These are phyloP conservation scores for Solenopsis fugax DNA, from an alignment of 1,140 invertebrate genomes.

Conservation along the genomic window DNA sequence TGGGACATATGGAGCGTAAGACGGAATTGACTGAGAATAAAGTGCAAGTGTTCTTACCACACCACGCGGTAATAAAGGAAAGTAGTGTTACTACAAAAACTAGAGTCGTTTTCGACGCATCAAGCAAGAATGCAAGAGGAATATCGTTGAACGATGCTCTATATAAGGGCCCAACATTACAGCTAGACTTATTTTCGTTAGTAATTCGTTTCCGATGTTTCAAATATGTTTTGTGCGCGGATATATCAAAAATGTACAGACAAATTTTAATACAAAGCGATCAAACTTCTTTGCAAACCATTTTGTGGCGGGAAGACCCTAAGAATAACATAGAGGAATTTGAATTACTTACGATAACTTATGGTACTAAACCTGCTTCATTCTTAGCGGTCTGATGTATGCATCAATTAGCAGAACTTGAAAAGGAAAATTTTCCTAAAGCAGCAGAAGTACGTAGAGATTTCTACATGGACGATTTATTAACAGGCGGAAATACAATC, in stretches of 20 bases:
- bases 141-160: background rate
- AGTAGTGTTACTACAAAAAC: background rate
- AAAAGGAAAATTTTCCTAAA: background rate
- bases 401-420: too few relatives aligned
- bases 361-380: background rate
- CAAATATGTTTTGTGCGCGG: background rate
- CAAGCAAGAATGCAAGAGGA: background rate
- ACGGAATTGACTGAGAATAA: fast-evolving
- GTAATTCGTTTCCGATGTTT: background rate
- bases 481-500: background rate
- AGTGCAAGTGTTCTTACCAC: background rate
- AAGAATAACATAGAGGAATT: background rate
- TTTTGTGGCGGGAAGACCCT: background rate
- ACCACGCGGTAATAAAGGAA: background rate
- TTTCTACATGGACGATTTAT: background rate
- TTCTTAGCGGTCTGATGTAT: background rate
- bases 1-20: background rate
- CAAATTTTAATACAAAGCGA: background rate
- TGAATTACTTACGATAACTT: background rate
- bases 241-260: background rate
- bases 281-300: background rate
- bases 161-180: background rate
- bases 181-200: background rate
- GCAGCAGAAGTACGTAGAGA: background rate
- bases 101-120: background rate